Evolutionary conservation across 2,888 invertebrate species (phyloP).

Genomic region (Chaetogeoica ovagalla): DNA sequence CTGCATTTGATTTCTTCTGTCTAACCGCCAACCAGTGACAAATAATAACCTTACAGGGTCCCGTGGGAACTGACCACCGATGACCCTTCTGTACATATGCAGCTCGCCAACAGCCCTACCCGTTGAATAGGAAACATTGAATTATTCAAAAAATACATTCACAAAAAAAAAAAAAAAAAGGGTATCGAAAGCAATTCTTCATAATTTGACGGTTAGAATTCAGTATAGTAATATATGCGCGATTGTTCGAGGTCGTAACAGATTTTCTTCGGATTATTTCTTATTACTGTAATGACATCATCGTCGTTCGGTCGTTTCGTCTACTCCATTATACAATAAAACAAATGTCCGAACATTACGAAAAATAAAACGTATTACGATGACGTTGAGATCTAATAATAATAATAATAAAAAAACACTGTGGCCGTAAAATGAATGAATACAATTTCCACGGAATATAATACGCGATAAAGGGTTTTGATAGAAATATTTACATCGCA

Average conservation of each 20-base stretch:
- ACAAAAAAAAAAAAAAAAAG: background rate
- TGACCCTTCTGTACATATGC: background rate
- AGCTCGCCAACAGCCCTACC: background rate
- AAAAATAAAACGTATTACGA: background rate
- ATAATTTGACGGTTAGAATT: background rate
- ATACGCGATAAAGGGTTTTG: no score
- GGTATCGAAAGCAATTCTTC: slow-evolving; percentile 4
- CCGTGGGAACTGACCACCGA: slow-evolving; percentile 9
- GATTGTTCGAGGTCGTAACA: background rate
- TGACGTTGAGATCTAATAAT: background rate
- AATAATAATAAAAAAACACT: no score
- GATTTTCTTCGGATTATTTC: no score
- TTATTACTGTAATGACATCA: background rate
- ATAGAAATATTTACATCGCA: no score
- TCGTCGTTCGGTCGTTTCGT: background rate
- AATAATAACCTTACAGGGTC: background rate
- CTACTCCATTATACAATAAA: no score
- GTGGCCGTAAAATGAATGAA: no score
- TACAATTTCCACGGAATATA: no score
- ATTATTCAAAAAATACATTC: slow-evolving; percentile 21
- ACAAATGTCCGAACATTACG: background rate
- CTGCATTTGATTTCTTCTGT: background rate
- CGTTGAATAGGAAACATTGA: slow-evolving; percentile 19
- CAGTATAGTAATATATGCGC: background rate
- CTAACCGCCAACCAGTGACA: background rate